Evolutionary conservation across 2,888 invertebrate genomes (phyloP).

Genomic region (Epirrhoe tristata): DNA sequence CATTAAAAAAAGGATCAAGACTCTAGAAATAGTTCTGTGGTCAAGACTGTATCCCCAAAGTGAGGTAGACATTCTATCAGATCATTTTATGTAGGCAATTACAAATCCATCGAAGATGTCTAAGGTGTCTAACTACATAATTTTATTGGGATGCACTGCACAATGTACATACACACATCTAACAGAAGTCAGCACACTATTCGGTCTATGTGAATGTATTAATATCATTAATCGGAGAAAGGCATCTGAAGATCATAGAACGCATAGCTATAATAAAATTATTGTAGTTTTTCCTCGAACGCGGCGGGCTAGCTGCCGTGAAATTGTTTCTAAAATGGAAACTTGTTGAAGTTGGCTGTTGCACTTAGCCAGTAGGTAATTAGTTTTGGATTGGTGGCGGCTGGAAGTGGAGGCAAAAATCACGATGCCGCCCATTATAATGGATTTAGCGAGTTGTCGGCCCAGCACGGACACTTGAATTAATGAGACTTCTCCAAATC

Average conservation of each 20-base stretch:
- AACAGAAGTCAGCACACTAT: too few species aligned
- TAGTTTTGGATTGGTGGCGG: conserved; percentile 63
- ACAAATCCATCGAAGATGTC: too few species aligned
- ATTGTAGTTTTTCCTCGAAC: conserved; percentile 2
- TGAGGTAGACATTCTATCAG: too few species aligned
- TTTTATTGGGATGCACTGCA: too few species aligned
- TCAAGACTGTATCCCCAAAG: too few species aligned
- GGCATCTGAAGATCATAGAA: neutral
- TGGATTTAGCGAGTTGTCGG: conserved; percentile 61
- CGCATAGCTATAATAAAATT: neutral
- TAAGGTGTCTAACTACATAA: too few species aligned
- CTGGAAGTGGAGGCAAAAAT: conserved; percentile 60
- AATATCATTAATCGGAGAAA: too few species aligned
- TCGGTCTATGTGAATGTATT: too few species aligned
- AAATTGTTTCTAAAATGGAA: conserved; percentile 45
- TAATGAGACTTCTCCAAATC: conserved; percentile 61
- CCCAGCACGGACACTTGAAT: conserved; percentile 60
- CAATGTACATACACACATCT: too few species aligned
- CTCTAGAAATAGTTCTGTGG: too few species aligned
- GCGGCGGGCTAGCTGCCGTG: conserved; percentile 5
- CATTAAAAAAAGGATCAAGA: too few species aligned
- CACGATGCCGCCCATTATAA: conserved; percentile 62
- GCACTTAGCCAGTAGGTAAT: conserved; percentile 61
- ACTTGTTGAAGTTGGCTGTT: conserved; percentile 52
- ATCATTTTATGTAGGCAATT: too few species aligned